phyloP scores from a whole-genome alignment of 2,113 vertebrate genomes.

The Lucifuga dentata region DNA sequence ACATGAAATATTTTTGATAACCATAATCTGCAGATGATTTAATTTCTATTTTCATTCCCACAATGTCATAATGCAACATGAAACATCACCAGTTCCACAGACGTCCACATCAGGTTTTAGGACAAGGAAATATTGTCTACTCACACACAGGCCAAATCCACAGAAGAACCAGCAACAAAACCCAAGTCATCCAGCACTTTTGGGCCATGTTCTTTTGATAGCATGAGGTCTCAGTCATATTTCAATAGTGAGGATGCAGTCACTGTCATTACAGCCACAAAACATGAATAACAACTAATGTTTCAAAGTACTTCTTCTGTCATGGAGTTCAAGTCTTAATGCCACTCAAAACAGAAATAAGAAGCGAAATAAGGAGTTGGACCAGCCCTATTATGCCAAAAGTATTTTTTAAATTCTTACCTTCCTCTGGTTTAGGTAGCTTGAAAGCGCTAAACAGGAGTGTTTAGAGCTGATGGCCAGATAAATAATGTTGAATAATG shows the following conservation, averaged over 20 bases:
- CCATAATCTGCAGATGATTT: too few relatives aligned
- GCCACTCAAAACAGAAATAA: too few relatives aligned
- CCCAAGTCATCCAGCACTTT: constrained; percentile 5
- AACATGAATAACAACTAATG: background rate
- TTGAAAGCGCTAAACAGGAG: background rate
- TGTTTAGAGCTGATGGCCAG: too few relatives aligned
- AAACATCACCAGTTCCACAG: too few relatives aligned
- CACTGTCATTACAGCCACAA: background rate
- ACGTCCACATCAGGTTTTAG: background rate
- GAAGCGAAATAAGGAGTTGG: too few relatives aligned
- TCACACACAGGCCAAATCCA: constrained; percentile 23
- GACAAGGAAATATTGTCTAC: constrained; percentile 1
- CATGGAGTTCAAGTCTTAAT: too few relatives aligned
- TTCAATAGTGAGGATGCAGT: background rate
- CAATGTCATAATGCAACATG: too few relatives aligned
- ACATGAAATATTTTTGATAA: background rate
- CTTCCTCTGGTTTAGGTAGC: background rate
- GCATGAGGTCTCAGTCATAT: background rate
- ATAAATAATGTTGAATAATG: background rate
- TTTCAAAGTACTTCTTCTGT: background rate
- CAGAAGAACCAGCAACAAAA: constrained; percentile 21
- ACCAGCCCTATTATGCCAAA: too few relatives aligned
- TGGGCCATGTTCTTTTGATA: constrained; percentile 37
- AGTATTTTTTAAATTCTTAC: background rate
- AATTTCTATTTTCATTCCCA: too few relatives aligned